phyloP scores from a whole-genome alignment of 2,797 vertebrate species.

The Sebastes taczanowskii region DNA sequence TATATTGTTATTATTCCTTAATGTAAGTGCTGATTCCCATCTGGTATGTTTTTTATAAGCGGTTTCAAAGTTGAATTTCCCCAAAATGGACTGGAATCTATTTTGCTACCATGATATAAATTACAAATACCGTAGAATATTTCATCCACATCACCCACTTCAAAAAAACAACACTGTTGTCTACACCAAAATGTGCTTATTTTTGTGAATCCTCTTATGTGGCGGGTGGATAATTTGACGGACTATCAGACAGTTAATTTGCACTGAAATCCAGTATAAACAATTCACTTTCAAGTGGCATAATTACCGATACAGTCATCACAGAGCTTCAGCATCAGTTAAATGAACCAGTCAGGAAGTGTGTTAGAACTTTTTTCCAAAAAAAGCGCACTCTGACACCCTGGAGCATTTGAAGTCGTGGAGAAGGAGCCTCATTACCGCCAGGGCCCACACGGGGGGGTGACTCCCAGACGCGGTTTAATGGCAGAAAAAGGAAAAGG shows the following conservation, averaged over 20 bases:
- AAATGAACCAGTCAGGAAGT: conserved; percentile 64
- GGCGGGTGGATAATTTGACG: not conserved
- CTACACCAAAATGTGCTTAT: not conserved
- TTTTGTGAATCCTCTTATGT: not conserved
- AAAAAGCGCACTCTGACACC: conserved; percentile 58
- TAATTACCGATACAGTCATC: conserved; percentile 18
- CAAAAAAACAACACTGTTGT: not conserved
- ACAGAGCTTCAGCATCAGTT: conserved; percentile 37
- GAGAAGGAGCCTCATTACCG: conserved; percentile 75
- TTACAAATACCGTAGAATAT: not conserved
- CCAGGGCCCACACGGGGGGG: conserved; percentile 49
- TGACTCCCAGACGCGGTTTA: conserved; percentile 76
- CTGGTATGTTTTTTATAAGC: not conserved
- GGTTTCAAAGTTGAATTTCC: not conserved
- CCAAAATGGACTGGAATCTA: not conserved
- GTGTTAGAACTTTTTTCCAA: conserved; percentile 40
- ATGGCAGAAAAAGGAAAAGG: conserved; percentile 75
- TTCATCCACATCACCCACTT: not conserved
- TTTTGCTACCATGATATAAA: not conserved
- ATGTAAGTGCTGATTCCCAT: not conserved
- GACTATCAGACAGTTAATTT: not conserved
- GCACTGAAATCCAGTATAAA: not conserved
- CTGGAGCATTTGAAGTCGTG: conserved; percentile 74
- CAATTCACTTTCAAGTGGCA: conserved; percentile 11
- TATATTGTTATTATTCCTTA: not conserved